Evolutionary conservation across 2,888 invertebrate genomes (phyloP).

Genomic region (Tridacna gigas): DNA sequence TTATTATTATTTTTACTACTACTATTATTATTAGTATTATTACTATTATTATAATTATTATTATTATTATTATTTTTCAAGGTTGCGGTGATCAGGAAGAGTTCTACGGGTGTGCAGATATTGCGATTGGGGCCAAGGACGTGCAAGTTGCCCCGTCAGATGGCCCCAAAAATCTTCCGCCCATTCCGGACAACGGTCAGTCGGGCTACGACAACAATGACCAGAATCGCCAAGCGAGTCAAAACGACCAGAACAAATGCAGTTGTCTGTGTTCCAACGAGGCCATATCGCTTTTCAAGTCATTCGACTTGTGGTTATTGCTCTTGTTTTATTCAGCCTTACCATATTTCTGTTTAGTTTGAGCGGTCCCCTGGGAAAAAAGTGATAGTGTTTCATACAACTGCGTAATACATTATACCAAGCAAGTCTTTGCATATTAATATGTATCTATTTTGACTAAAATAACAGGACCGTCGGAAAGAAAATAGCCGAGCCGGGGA

Average conservation of each 20-base stretch:
- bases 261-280: constrained; percentile 1
- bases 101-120: constrained; percentile 18
- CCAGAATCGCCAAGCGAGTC: not conserved
- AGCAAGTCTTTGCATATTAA: too few relatives aligned
- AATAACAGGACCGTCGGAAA: too few relatives aligned
- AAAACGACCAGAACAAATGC: not conserved
- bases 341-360: too few relatives aligned
- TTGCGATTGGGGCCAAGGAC: not conserved
- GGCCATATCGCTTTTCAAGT: not conserved
- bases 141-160: not conserved
- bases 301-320: too few relatives aligned
- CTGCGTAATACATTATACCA: too few relatives aligned
- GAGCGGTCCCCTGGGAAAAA: too few relatives aligned
- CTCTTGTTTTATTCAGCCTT: too few relatives aligned
- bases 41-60: not conserved
- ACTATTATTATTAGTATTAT: too few relatives aligned
- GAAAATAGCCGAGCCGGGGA: too few relatives aligned
- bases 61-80: not conserved
- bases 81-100: constrained; percentile 12
- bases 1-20: not conserved
- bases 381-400: too few relatives aligned
- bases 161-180: not conserved
- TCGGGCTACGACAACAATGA: not conserved
- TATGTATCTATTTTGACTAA: too few relatives aligned
- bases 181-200: not conserved